A percentile compares a stretch with the other conserved stretches of the same genome.
Evolutionary conservation across 2,797 vertebrate species (phyloP).

Genomic region (Holocentrus rufus): DNA sequence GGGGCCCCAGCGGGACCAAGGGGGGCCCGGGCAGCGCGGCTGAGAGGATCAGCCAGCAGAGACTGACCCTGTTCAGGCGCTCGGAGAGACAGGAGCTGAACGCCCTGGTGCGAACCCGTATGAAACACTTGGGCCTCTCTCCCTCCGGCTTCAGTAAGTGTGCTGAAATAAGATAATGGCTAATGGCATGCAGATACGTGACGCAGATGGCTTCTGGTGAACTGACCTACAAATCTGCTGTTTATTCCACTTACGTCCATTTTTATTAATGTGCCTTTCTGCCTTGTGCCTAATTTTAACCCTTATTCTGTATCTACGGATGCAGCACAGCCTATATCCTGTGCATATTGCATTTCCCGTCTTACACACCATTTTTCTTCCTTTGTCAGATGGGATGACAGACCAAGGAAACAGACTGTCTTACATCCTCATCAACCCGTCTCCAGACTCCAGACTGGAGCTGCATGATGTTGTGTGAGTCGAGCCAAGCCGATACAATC

Average conservation of each 20-base stretch:
- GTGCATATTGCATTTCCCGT: slow-evolving; percentile 66
- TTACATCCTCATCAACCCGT: slow-evolving; percentile 89
- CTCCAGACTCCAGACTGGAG: slow-evolving; percentile 86
- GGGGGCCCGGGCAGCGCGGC: slow-evolving; percentile 82
- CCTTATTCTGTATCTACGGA: slow-evolving; percentile 41
- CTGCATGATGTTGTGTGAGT: slow-evolving; percentile 88
- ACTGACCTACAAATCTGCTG: neutral
- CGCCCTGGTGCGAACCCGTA: slow-evolving; percentile 84
- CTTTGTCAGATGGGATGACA: slow-evolving; percentile 85
- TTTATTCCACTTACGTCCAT: slow-evolving; percentile 15
- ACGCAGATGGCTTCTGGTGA: too few relatives aligned
- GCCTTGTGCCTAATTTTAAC: slow-evolving; percentile 27
- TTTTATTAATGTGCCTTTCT: slow-evolving; percentile 37
- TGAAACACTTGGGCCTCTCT: slow-evolving; percentile 88
- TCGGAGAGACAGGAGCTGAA: slow-evolving; percentile 89
- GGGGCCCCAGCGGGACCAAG: slow-evolving; percentile 79
- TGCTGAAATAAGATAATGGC: neutral
- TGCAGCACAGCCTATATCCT: slow-evolving; percentile 60
- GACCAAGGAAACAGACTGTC: slow-evolving; percentile 87
- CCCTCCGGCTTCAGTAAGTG: slow-evolving; percentile 86
- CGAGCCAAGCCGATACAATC: neutral
- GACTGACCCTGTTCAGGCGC: slow-evolving; percentile 84
- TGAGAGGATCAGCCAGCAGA: slow-evolving; percentile 87
- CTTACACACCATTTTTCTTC: slow-evolving; percentile 61
- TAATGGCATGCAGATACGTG: too few relatives aligned